phyloP scores from a whole-genome alignment of 2,888 invertebrate genomes.

The Chrysodeixis includens region DNA sequence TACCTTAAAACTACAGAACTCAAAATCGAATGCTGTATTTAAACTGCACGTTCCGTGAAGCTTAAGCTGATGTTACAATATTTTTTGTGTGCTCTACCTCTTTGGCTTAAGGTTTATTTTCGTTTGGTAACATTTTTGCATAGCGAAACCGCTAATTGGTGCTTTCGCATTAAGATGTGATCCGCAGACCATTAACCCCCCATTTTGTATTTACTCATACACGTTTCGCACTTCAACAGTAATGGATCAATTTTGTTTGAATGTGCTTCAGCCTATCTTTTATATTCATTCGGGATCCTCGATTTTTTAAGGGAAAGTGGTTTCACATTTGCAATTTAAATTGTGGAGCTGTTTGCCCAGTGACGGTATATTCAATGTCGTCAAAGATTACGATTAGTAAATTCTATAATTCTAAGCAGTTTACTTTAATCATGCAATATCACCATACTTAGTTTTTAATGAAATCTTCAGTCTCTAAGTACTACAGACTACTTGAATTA shows the following conservation, averaged over 20 bases:
- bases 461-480: too few relatives aligned
- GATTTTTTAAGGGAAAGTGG: conserved; percentile 14
- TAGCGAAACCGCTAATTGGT: conserved; percentile 64
- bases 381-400: too few relatives aligned
- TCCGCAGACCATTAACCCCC: conserved; percentile 67
- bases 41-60: conserved; percentile 34
- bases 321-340: conserved; percentile 12
- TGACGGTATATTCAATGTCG: not conserved
- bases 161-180: conserved; percentile 67
- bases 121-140: conserved; percentile 20
- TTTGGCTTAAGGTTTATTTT: conserved; percentile 23
- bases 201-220: conserved; percentile 64
- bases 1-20: conserved; percentile 9
- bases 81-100: conserved; percentile 13
- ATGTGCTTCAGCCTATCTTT: conserved; percentile 45
- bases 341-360: not conserved
- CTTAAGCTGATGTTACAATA: not conserved
- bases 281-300: conserved; percentile 18
- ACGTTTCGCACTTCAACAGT: conserved; percentile 53
- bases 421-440: too few relatives aligned
- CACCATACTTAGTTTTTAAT: too few relatives aligned
- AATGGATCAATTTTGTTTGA: conserved; percentile 57
- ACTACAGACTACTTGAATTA: too few relatives aligned
- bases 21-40: conserved; percentile 21
- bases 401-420: too few relatives aligned